A percentile compares a stretch with the other conserved stretches of the same genome.
These are phyloP conservation scores for Ptychoptera albimana DNA, from an alignment of 2,888 invertebrate genomes.

Conservation along the genomic window DNA sequence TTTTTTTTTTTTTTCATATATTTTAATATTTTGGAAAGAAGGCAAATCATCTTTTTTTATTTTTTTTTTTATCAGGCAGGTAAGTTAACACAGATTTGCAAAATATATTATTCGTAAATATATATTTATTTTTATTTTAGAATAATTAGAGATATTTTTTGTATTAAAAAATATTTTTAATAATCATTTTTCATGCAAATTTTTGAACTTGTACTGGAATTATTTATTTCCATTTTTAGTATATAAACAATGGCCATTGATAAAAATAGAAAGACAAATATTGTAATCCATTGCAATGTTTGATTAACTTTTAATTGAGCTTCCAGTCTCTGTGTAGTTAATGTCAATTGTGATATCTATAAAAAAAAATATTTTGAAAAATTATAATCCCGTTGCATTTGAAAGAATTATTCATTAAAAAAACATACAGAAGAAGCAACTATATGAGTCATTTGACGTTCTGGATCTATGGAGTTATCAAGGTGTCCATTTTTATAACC, in stretches of 20 bases:
- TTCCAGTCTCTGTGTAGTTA: constrained; percentile 27
- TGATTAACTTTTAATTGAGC: constrained; percentile 33
- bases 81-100: no score
- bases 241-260: constrained; percentile 30
- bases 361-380: constrained; percentile 6
- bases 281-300: constrained; percentile 34
- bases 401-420: background rate
- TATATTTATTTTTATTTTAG: no score
- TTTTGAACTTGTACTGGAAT: no score
- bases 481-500: constrained; percentile 12
- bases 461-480: constrained; percentile 5
- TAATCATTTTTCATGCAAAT: no score
- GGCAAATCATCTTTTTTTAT: no score
- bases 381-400: background rate
- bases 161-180: no score
- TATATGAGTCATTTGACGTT: constrained; percentile 6
- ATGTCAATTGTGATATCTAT: constrained; percentile 27
- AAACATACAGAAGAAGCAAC: background rate
- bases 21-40: no score
- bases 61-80: no score
- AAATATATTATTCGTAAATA: no score
- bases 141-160: no score
- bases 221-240: constrained; percentile 25
- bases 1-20: no score
- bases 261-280: constrained; percentile 31